phyloP scores from a whole-genome alignment of 2,797 vertebrate genomes.

The Bucorvus abyssinicus region DNA sequence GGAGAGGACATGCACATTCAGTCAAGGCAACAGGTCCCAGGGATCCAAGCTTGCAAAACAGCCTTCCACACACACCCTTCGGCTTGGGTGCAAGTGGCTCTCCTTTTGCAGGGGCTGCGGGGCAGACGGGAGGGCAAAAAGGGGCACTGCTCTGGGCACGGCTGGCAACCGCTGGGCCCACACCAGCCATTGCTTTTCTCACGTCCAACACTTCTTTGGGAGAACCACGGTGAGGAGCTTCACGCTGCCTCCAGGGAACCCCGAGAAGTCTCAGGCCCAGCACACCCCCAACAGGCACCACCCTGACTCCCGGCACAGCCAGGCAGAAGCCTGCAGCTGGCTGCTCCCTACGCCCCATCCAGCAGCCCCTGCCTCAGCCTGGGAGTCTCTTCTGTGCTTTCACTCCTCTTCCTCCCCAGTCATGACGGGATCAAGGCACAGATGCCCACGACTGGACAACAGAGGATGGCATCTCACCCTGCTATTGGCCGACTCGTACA shows the following conservation, averaged over 20 bases:
- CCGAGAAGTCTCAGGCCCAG: neutral
- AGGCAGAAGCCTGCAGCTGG: neutral
- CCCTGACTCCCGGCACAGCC: neutral
- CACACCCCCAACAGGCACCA: neutral
- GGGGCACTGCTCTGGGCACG: neutral
- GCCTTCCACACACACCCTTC: neutral
- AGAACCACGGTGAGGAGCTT: neutral
- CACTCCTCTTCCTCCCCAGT: neutral
- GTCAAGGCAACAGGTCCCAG: neutral
- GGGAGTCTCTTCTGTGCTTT: neutral
- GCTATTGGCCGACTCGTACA: constrained; percentile 97
- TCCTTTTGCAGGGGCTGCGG: neutral
- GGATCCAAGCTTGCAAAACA: neutral
- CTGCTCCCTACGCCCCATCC: neutral
- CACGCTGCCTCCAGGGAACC: neutral
- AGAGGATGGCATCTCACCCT: constrained; percentile 79
- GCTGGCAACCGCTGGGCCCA: neutral
- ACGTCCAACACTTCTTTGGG: neutral
- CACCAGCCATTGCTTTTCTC: neutral
- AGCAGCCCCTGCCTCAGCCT: neutral
- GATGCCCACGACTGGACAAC: fast-evolving
- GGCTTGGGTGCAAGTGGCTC: neutral
- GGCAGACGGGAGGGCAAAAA: neutral
- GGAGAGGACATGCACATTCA: neutral
- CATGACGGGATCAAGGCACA: neutral